Base-by-base conservation (phyloP, 2,888 invertebrate species). In the Elmis aenea region DNA sequence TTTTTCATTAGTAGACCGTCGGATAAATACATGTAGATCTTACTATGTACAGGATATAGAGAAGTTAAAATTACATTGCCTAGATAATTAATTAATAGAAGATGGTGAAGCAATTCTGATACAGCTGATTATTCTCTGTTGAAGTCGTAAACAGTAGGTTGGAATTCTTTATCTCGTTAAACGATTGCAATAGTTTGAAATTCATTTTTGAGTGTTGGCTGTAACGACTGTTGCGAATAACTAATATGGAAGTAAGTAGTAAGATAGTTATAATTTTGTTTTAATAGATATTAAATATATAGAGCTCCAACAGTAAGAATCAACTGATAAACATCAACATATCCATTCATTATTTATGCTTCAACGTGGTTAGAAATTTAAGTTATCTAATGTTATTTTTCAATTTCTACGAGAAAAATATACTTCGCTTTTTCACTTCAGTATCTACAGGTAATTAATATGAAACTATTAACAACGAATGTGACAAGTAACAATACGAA, bases 401-500 rank as follows among this genome's bases (percentile, higher is more conserved):
- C 38, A 49, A 44, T 33, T 32, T 38, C 46, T 53, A 57, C 54
- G 48, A 57, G 51, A 52, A 59, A 59, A 58, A 57, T 59, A 59
- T 59, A 56, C 41, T 47, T 42, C 31, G 42, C 38, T 27, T 33
- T 30, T 39, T 38, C 30, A 37, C 33, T 35, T 31, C 20, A 33
- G 34, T 39, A 45, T 48, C 38, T 45, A 48, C 48, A 43, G 45
- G 42, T 44, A 36, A 41, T 43, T 39, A 38, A 39, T 43, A 43
- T 42, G 38, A 61, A 57, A 62, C 51, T 54, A 57, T 61, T 57
- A 62, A 61, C 59, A n/a, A n/a, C n/a, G n/a, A 62, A 60, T 58
- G 52, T 59, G 50, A 58, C 50, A 56, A 54, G 48, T 60, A 61
- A 61, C 62, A 61, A 60, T 57, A 48, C 54, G 53, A 51, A 54